Conservation (phyloP, 2,113 vertebrate species). For the Pollimyrus isidori region DNA sequence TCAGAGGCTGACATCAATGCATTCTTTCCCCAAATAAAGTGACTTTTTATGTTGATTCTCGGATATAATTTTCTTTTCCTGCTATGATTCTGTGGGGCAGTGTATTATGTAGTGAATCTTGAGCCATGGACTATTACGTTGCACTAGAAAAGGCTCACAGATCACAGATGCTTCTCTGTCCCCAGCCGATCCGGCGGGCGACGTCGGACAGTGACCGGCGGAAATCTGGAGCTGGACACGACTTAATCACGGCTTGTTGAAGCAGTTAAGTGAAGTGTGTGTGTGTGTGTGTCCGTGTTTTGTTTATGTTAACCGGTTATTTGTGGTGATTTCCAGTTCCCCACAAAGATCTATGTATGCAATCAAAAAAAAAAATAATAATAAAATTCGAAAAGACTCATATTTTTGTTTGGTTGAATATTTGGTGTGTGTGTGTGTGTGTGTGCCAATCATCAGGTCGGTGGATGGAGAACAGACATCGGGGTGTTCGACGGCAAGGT, state of each 20-base stretch:
- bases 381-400: background rate
- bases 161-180: constrained; percentile 43
- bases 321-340: no score
- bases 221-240: constrained; percentile 59
- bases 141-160: constrained; percentile 32
- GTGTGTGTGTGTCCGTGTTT: background rate
- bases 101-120: constrained; percentile 52
- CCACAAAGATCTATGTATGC: no score
- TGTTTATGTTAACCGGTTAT: no score
- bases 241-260: constrained; percentile 65
- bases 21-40: constrained; percentile 97
- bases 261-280: constrained; percentile 31
- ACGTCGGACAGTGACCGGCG: constrained; percentile 52
- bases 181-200: constrained; percentile 43
- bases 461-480: constrained; percentile 26
- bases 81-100: constrained; percentile 66
- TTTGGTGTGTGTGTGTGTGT: background rate
- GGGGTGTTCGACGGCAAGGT: background rate
- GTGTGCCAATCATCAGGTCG: background rate
- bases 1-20: constrained; percentile 97
- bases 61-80: constrained; percentile 73
- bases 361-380: no score
- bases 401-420: background rate
- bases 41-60: constrained; percentile 98
- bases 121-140: constrained; percentile 49